Conservation (phyloP, 2,888 invertebrate genomes). For the Drosophila atripex region DNA sequence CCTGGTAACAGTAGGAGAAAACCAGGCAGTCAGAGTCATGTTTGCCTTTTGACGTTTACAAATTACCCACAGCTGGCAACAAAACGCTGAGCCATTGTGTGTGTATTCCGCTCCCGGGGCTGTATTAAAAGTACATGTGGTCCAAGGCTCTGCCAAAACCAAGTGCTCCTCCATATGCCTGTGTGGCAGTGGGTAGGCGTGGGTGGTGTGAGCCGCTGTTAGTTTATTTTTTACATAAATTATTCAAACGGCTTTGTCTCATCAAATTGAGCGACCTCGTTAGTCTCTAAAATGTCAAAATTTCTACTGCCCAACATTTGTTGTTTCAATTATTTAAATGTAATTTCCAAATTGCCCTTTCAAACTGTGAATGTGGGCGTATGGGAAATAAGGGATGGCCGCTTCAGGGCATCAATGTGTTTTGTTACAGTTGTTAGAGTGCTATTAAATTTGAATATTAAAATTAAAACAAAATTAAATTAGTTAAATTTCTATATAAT, state of each 20-base stretch:
- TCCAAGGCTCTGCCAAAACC: constrained; percentile 50
- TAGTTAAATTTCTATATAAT: too few relatives aligned
- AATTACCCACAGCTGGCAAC: constrained; percentile 75
- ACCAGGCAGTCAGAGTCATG: constrained; percentile 60
- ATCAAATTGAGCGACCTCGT: constrained; percentile 75
- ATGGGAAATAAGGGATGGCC: neutral
- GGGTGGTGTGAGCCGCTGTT: constrained; percentile 24
- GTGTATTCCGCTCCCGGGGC: constrained; percentile 52
- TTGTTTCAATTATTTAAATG: constrained; percentile 76
- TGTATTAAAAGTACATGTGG: constrained; percentile 77
- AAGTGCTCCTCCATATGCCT: constrained; percentile 72
- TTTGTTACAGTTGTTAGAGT: neutral
- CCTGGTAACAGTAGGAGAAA: constrained; percentile 14
- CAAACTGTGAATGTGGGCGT: constrained; percentile 25
- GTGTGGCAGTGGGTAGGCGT: constrained; percentile 23
- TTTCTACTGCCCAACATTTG: constrained; percentile 67
- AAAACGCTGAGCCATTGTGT: constrained; percentile 39
- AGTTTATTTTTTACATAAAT: constrained; percentile 63
- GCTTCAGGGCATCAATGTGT: neutral
- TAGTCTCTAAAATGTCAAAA: constrained; percentile 65
- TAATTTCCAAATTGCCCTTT: constrained; percentile 69
- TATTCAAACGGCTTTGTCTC: constrained; percentile 67
- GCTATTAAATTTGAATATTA: neutral
- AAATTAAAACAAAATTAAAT: neutral
- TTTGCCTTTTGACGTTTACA: constrained; percentile 78